Base-by-base conservation (phyloP, 2,797 vertebrate genomes). In the Ptychobarbus kaznakovi region DNA sequence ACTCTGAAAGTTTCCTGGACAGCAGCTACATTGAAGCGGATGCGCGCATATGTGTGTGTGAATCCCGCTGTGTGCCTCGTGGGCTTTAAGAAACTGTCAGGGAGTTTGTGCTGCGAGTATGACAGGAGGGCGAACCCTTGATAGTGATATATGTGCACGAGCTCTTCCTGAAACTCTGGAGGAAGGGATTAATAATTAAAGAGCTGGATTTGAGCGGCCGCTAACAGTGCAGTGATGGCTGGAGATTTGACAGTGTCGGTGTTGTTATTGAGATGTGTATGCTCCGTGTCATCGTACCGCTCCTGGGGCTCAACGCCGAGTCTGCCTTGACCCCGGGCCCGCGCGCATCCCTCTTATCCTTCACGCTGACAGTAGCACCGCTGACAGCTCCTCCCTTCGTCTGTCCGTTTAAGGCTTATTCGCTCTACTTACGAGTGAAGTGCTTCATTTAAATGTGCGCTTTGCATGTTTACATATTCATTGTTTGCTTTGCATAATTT, bases 161-260 rank as follows among this genome's bases (percentile, higher is more conserved):
- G 84, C 74, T 86, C 88, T 86, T 92, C 91, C 89, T 89, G 74
- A 89, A 87, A 86, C 73, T 87, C 63, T 79, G 87, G 88, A 79
- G 90, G 88, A 87, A 92, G 91, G 84, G 93, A 93, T 95, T 93
- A 94, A 94, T 95, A 93, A 95, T 94, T 94, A 91, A 95, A 91
- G 90, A 87, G 89, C 88, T 85, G 87, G 86, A 89, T 90, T 85
- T 89, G 85, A 91, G 87, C 89, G 89, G 87, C 87, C 89, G 61
- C 87, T 91, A 92, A 91, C 88, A 88, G 86, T 88, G 90, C 85
- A 81, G 88, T 86, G 89, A 87, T 90, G 90, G 87, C 89, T 91
- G 86, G 78, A 87, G 87, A 91, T 92, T 91, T 92, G 91, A 92
- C 86, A 91, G 77, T 84, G 89, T 79, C 68, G 66, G 84, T 91